Base-by-base conservation (phyloP, 2,797 vertebrate species). In the Scleropages formosus region DNA sequence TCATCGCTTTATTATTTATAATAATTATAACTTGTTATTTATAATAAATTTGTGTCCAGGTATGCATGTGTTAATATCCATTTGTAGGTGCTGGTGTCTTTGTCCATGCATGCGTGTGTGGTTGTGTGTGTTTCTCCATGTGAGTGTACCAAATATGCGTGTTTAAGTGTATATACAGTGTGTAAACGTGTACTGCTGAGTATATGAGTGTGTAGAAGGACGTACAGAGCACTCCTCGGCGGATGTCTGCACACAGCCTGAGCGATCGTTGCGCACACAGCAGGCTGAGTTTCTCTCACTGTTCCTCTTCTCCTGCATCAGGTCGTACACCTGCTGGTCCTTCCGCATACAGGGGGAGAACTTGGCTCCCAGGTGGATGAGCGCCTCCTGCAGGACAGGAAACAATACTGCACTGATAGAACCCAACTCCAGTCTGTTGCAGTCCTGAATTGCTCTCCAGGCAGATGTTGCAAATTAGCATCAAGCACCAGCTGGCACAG, bases 301-400 rank as follows among this genome's bases (percentile, higher is more conserved):
- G 39, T 87, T 89, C 1, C 90, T 88, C 72, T 94, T 95, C 49
- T 94, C 90, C 0, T 89, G 92, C 79, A 98, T 98, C 83, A 98
- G 92, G 69, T 88, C 92, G 82, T 97, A 91, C 73, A 99, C 96
- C 85, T 98, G 94, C 53, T 93, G 87, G 80, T 99, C 98, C 87
- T 95, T 96, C 71, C 96, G 93, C 97, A 99, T 99, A 82, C 98
- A 99, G 0, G 97, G 98, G 0, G 97, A 96, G 84, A 99, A 99
- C 89, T 99, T 99, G 74, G 98, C 97, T n/a, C 98, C 98, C 53
- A 99, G 88, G 86, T 99, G 98, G 80, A 99, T 99, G 81, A 99
- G 92, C 0, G 94, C 93, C 89, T 98, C 96, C 98, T 99, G 84
- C 18, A 77, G 79, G 77, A 44, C 31, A 72, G 31, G 60, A 0